phyloP scores from a whole-genome alignment of 2,888 invertebrate genomes.

The Coecobrya sp. region DNA sequence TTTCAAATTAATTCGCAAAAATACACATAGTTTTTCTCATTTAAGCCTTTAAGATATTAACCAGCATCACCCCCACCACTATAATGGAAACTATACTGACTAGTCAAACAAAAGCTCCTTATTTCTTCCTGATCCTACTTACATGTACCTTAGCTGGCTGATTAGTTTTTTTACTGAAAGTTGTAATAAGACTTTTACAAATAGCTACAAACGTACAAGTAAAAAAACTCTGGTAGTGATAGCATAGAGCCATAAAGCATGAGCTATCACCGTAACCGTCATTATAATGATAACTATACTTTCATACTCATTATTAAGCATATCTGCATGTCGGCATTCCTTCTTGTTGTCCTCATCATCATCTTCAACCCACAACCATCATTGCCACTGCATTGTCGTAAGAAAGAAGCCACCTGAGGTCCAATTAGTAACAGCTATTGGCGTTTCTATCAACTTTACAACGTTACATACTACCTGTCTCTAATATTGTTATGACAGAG shows the following conservation, averaged over 20 bases:
- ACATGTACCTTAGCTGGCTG: conserved; percentile 19
- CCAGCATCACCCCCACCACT: conserved; percentile 33
- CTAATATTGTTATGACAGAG: conserved; percentile 24
- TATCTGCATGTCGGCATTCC: neutral
- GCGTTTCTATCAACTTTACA: conserved; percentile 14
- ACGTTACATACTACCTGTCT: neutral
- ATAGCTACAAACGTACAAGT: neutral
- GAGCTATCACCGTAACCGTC: neutral
- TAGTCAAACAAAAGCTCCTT: conserved; percentile 58
- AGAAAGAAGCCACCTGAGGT: conserved; percentile 70
- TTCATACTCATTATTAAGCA: conserved; percentile 22
- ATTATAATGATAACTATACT: neutral
- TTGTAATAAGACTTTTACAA: neutral
- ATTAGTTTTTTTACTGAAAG: conserved; percentile 36
- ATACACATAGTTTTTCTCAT: neutral
- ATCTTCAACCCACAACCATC: neutral
- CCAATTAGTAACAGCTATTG: conserved; percentile 63
- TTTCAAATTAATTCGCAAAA: conserved; percentile 30
- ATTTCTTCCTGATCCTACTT: conserved; percentile 54
- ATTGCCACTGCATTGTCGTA: conserved; percentile 37
- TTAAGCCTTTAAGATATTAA: conserved; percentile 43
- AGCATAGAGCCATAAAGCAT: conserved; percentile 34
- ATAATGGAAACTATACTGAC: too few species aligned
- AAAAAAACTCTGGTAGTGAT: too few species aligned
- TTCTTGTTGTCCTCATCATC: neutral